Evolutionary conservation across 2,113 vertebrate genomes (phyloP).

Genomic region (Gorsachius goisagi): DNA sequence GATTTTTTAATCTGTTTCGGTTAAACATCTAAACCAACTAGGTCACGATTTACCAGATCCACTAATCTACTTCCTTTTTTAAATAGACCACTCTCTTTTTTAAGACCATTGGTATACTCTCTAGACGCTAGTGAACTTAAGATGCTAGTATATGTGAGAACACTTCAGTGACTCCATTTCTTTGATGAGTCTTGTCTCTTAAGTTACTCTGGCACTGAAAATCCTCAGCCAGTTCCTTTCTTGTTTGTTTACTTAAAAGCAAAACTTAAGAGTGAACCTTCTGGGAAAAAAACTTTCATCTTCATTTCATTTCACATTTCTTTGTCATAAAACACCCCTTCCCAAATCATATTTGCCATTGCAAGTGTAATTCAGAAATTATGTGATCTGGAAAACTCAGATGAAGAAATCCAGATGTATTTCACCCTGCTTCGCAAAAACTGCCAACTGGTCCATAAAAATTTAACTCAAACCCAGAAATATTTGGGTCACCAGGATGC

Average conservation of each 20-base stretch:
- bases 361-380: background rate
- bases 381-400: background rate
- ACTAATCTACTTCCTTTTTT: background rate
- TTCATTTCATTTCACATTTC: background rate
- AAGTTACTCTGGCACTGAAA: background rate
- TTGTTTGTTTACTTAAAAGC: background rate
- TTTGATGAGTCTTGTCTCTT: background rate
- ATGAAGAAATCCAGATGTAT: background rate
- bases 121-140: background rate
- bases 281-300: background rate
- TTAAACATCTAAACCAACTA: background rate
- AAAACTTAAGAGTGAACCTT: background rate
- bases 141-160: background rate
- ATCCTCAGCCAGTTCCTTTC: background rate
- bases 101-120: background rate
- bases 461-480: background rate
- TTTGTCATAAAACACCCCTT: background rate
- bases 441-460: background rate
- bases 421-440: background rate
- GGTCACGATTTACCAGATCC: background rate
- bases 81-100: background rate
- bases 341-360: background rate
- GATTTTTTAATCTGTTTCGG: background rate
- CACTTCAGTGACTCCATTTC: background rate
- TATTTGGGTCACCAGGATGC: background rate